Evolutionary conservation across 2,797 vertebrate genomes (phyloP).

Genomic region (Tolypeutes matacus): DNA sequence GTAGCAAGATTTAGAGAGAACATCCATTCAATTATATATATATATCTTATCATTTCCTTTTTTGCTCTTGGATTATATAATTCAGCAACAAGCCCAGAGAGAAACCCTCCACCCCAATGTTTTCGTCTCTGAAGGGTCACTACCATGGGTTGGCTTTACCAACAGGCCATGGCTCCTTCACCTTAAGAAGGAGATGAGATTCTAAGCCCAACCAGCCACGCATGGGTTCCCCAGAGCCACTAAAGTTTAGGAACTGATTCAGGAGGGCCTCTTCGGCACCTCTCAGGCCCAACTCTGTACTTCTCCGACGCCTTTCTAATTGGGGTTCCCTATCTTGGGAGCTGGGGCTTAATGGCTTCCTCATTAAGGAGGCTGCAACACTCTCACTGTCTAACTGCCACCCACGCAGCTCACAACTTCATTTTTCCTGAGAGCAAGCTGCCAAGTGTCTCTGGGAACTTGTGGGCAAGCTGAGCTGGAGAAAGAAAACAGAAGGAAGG

Average conservation of each 20-base stretch:
- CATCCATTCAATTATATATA: not conserved
- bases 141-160: not conserved
- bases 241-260: slow-evolving; percentile 32
- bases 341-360: slow-evolving; percentile 56
- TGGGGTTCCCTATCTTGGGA: slow-evolving; percentile 71
- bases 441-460: slow-evolving; percentile 75
- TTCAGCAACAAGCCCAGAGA: not conserved
- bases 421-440: slow-evolving; percentile 52
- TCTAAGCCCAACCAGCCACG: not conserved
- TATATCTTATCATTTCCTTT: slow-evolving; percentile 21
- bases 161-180: not conserved
- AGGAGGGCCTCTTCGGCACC: not conserved
- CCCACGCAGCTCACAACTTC: slow-evolving; percentile 73
- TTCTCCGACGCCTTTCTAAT: slow-evolving; percentile 69
- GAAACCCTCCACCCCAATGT: not conserved
- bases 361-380: slow-evolving; percentile 78
- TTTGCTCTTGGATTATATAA: not conserved
- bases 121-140: not conserved
- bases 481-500: slow-evolving; percentile 53
- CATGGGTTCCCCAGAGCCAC: not conserved
- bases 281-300: not conserved
- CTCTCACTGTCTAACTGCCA: slow-evolving; percentile 60
- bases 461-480: slow-evolving; percentile 54
- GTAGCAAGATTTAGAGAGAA: not conserved
- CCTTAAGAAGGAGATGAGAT: slow-evolving; percentile 32